These are phyloP conservation scores for Dasyurus viverrinus DNA, from an alignment of 2,113 vertebrate genomes.

Conservation along the genomic window DNA sequence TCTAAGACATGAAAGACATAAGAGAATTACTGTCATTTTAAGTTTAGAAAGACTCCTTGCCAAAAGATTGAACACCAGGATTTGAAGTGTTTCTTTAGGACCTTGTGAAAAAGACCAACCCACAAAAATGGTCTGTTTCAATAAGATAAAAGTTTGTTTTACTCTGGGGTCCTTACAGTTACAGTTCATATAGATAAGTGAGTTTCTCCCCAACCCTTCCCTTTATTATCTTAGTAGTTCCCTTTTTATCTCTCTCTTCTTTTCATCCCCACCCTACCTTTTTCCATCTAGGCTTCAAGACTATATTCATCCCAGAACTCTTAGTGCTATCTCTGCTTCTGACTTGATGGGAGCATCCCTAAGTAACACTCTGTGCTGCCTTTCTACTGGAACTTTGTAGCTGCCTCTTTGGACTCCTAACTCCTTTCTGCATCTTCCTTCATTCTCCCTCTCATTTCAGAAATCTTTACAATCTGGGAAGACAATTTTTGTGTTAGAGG, in stretches of 20 bases:
- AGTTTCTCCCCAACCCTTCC: background rate
- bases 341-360: background rate
- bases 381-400: background rate
- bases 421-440: background rate
- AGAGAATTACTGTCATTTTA: background rate
- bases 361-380: background rate
- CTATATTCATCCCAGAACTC: background rate
- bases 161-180: background rate
- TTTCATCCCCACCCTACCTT: background rate
- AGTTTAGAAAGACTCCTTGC: background rate
- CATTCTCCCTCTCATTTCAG: background rate
- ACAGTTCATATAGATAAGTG: slow-evolving; percentile 14
- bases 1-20: background rate
- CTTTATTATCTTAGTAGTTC: slow-evolving; percentile 8
- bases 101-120: background rate
- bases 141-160: slow-evolving; percentile 13
- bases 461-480: background rate
- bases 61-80: background rate
- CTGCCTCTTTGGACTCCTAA: background rate
- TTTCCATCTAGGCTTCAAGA: background rate
- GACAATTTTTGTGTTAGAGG: background rate
- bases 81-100: background rate
- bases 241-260: background rate
- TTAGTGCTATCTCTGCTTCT: background rate
- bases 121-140: background rate